These are phyloP conservation scores for Papilio polyxenes DNA, from an alignment of 1,140 invertebrate species.

Conservation along the genomic window DNA sequence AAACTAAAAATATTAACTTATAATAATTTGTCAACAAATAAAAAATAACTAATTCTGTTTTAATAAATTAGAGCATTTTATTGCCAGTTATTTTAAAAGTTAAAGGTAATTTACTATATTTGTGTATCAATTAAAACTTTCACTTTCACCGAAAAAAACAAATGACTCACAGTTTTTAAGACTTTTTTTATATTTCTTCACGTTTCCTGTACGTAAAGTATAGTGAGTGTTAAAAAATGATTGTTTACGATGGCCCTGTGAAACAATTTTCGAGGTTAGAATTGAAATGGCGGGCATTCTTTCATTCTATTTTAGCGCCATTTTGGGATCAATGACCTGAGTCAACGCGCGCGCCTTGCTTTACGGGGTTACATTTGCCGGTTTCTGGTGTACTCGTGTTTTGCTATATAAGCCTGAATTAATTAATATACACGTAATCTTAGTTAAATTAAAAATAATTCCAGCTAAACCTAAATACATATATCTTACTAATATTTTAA, in stretches of 20 bases:
- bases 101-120: neutral
- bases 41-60: neutral
- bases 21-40: neutral
- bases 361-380: constrained; percentile 40
- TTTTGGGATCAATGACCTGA: constrained; percentile 64
- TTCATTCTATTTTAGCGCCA: constrained; percentile 74
- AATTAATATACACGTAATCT: neutral
- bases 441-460: neutral
- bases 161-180: neutral
- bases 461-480: neutral
- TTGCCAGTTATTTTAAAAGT: neutral
- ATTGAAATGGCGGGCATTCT: constrained; percentile 72
- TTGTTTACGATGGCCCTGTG: constrained; percentile 60
- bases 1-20: neutral
- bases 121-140: neutral
- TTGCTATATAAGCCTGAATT: constrained; percentile 10
- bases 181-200: neutral
- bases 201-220: constrained; percentile 26
- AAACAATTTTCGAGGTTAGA: constrained; percentile 70
- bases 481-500: too few species aligned
- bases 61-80: neutral
- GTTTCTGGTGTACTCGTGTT: constrained; percentile 38
- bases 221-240: constrained; percentile 52
- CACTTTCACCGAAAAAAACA: neutral
- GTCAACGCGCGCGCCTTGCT: constrained; percentile 45